These are phyloP conservation scores for Istiophorus platypterus DNA, from an alignment of 2,113 vertebrate genomes.

Conservation along the genomic window DNA sequence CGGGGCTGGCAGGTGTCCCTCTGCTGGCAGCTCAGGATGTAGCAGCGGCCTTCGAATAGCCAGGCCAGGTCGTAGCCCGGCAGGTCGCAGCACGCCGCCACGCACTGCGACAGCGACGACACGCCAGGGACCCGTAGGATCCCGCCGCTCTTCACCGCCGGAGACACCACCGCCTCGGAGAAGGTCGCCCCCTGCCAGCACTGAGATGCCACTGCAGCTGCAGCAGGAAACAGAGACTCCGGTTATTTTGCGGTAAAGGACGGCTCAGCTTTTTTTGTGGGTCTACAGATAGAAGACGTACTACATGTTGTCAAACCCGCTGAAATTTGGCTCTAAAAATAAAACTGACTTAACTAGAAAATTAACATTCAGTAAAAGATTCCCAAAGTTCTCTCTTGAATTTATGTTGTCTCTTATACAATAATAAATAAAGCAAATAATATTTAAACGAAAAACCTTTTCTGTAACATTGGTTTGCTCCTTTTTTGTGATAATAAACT, in stretches of 20 bases:
- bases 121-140: slow-evolving; percentile 87
- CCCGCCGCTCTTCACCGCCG: slow-evolving; percentile 84
- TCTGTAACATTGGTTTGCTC: too few relatives aligned
- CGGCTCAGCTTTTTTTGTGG: too few relatives aligned
- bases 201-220: slow-evolving; percentile 85
- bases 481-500: too few relatives aligned
- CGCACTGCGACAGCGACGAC: slow-evolving; percentile 83
- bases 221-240: not conserved
- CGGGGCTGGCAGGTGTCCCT: slow-evolving; percentile 86
- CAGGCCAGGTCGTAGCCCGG: slow-evolving; percentile 89
- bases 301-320: too few relatives aligned
- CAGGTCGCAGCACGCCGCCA: slow-evolving; percentile 87
- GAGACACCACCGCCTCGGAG: slow-evolving; percentile 87
- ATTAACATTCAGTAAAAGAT: too few relatives aligned
- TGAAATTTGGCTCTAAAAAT: too few relatives aligned
- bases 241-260: not conserved
- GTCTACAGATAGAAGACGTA: too few relatives aligned
- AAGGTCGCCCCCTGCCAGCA: slow-evolving; percentile 88
- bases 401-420: too few relatives aligned
- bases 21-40: slow-evolving; percentile 89
- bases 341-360: too few relatives aligned
- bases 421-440: too few relatives aligned
- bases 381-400: too few relatives aligned
- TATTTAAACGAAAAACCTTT: too few relatives aligned
- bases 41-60: slow-evolving; percentile 91